Evolutionary conservation across 2,113 vertebrate species (phyloP).

Genomic region (Anseranas semipalmata): DNA sequence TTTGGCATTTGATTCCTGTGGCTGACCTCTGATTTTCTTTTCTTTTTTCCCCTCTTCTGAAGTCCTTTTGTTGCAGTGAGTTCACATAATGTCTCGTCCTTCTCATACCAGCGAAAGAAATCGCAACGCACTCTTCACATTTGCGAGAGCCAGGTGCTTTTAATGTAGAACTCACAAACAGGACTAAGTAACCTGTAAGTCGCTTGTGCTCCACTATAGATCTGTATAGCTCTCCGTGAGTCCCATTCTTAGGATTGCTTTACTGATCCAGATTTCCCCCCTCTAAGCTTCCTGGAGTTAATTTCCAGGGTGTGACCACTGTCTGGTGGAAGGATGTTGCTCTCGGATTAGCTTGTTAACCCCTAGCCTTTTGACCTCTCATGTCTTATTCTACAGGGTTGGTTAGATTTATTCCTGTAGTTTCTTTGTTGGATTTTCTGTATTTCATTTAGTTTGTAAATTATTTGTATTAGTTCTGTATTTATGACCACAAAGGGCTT

Average conservation of each 20-base stretch:
- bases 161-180: background rate
- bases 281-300: slow-evolving; percentile 26
- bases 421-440: background rate
- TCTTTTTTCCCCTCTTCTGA: background rate
- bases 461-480: background rate
- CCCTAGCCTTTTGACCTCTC: slow-evolving; percentile 51
- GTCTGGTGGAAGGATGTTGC: slow-evolving; percentile 65
- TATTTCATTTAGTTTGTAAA: slow-evolving; percentile 1
- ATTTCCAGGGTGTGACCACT: slow-evolving; percentile 61
- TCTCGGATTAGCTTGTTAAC: slow-evolving; percentile 64
- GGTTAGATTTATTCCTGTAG: slow-evolving; percentile 40
- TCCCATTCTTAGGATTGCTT: background rate
- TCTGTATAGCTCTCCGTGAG: background rate
- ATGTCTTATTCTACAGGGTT: background rate
- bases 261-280: background rate
- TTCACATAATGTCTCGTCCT: background rate
- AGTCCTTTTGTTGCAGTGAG: background rate
- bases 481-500: background rate
- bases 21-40: slow-evolving; percentile 3
- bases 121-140: background rate
- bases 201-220: background rate
- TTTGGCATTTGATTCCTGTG: background rate
- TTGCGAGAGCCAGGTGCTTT: background rate
- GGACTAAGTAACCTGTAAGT: background rate
- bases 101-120: background rate